Evolutionary conservation across 2,797 vertebrate genomes (phyloP), one percentile per base, ranked within the genome.

Genomic region (Gobio occitaniae): DNA sequence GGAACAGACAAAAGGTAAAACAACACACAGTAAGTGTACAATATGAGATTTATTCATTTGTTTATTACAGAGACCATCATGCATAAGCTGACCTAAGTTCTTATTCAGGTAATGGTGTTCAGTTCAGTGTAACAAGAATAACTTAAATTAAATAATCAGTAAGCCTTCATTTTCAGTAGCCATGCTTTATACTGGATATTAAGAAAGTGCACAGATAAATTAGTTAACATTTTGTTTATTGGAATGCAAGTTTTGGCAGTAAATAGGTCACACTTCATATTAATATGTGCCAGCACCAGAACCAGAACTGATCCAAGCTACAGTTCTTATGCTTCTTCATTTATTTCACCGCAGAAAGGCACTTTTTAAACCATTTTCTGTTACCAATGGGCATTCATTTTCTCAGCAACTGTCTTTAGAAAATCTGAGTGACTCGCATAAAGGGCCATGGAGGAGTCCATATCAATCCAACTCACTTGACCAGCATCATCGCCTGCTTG

Each of bases 401-500:
- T 95, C 92, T 97, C 96, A 38, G 97, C 92, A 89, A 97, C 96
- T 2, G 94, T 91, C 89, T 95, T 93, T 89, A 99, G 93, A 91
- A 99, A 98, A 38, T 95, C 91, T 36, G 93, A 95, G 71, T 99
- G 98, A 91, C 88, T 99, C 0, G 97, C 98, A 1, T 99, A 99
- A 44, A 99, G 95, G 48, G 94, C 86, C 16, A 97, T 94, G 32
- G 95, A 91, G 6, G 97, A 96, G 48, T 94, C 95, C 9, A 99
- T 90, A 85, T 99, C 98, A 16, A 96, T 93, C 98, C 98, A 99
- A 81, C 93, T 94, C 87, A 99, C 98, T 47, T 96, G 92, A 78
- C 97, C 97, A 13, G 98, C 98, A 25, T 99, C 98, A 70, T 99
- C 98, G 0, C 98, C 98, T 44, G 98, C 97, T 92, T 99, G 94